Percentiles rank a stretch among this genome's conserved stretches.
phyloP scores from a whole-genome alignment of 2,113 vertebrate species.

The Malurus elegans region DNA sequence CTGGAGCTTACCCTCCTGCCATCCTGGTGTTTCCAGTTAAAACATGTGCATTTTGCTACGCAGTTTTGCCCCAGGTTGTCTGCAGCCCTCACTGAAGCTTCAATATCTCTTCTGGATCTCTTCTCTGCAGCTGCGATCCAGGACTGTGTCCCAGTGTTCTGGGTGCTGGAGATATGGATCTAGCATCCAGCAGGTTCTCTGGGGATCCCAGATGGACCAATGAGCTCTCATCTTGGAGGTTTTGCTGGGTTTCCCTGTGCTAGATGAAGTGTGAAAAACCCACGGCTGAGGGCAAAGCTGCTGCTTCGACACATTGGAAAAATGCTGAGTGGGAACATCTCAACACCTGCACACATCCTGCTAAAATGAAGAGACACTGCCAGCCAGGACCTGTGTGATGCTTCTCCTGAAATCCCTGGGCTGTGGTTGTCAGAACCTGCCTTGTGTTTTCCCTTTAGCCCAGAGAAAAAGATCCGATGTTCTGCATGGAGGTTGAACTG shows the following conservation, averaged over 20 bases:
- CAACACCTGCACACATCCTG: background rate
- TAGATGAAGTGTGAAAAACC: background rate
- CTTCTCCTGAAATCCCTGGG: background rate
- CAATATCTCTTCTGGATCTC: background rate
- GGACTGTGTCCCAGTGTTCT: fast-evolving
- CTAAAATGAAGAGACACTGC: background rate
- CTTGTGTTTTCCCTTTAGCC: background rate
- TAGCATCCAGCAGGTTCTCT: background rate
- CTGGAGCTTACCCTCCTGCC: background rate
- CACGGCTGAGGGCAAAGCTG: background rate
- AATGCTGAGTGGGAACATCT: background rate
- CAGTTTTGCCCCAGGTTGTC: background rate
- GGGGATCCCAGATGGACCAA: background rate
- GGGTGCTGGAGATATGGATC: background rate
- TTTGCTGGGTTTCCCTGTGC: background rate
- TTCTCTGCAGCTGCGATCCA: background rate
- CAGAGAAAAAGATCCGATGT: background rate
- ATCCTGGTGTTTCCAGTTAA: background rate
- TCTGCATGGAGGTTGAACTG: background rate
- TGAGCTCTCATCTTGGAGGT: background rate
- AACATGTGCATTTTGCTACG: background rate
- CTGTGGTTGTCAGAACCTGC: background rate
- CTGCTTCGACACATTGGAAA: fast-evolving
- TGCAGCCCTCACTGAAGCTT: background rate
- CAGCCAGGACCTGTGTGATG: background rate